Base-by-base conservation (phyloP, 1,140 invertebrate species). In the Luehdorfia chinensis region DNA sequence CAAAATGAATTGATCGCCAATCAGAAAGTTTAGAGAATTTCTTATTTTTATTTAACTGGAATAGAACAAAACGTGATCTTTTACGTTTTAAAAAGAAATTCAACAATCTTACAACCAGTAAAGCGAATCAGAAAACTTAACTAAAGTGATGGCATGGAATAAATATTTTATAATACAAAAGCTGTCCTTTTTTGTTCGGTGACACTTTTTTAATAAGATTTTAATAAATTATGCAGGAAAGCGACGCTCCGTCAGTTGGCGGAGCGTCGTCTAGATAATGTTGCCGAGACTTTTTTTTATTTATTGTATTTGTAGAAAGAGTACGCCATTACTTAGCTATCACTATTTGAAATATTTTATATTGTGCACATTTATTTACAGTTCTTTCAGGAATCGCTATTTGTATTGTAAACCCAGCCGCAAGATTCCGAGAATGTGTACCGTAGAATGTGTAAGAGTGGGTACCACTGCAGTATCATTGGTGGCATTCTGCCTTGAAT, bases 121-220 rank as follows among this genome's bases (percentile, higher is more conserved):
- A 14, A 18, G 5, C 16, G 39, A 43, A 30, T 43, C 14, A 43
- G 25, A 27, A 43, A 43, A 43, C 12, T 41, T 41, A 27, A 23
- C 23, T 43, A 30, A 43, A 43, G 39, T 16, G 39, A 18, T 30
- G 39, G 25, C 25, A 43, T 43, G 16, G 39, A 43, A 43, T 43
- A 43, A 43, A 43, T 13, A 43, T 43, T 43, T 43, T 43, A 28
- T 43, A 30, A 43, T 16, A 43, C 39, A 43, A 43, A 43, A 28
- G 25, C 39, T 18, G 7, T 15, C 14, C 27, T 43, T 43, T 43
- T 43, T 43, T 43, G 25, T 43, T 43, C 25, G 25, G 39, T 43
- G 39, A 43, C 39, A 43, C 39, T 43, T 43, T 43, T 43, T 43
- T 43, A 43, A 43, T 43, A 43, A 43, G 39, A 43, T 43, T 43